Evolutionary conservation across 2,113 vertebrate species (phyloP).

Genomic region (Lagenorhynchus albirostris): DNA sequence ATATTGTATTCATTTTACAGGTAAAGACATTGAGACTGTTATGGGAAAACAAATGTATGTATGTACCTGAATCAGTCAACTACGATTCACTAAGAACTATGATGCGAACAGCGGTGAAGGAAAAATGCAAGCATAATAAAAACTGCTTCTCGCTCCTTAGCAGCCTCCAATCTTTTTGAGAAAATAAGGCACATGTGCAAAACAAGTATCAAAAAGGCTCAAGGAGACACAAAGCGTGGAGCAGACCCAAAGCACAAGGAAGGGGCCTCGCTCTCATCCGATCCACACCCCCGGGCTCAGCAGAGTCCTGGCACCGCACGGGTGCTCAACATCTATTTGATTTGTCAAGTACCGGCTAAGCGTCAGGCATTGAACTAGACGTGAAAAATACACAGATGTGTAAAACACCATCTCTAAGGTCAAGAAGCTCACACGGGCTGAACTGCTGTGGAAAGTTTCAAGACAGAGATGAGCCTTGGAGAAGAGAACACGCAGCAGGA

Average conservation of each 20-base stretch:
- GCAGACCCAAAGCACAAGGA: background rate
- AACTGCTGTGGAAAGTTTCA: background rate
- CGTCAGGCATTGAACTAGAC: rapidly evolving
- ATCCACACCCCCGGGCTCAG: too few relatives aligned
- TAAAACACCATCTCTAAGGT: background rate
- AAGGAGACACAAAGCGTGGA: too few relatives aligned
- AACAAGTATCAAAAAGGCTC: background rate
- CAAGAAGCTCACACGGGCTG: background rate
- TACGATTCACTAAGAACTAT: background rate
- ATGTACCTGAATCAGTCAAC: background rate
- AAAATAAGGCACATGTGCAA: background rate
- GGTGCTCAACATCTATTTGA: background rate
- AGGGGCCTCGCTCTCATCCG: background rate
- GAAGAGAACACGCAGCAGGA: background rate
- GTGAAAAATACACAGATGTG: background rate
- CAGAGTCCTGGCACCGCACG: rapidly evolving
- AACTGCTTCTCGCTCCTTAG: background rate
- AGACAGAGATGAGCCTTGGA: background rate
- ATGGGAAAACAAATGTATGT: background rate
- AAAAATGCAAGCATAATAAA: background rate
- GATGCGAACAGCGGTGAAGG: background rate
- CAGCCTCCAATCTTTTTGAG: background rate
- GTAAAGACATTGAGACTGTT: background rate
- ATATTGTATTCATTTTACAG: background rate
- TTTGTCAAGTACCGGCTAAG: background rate